Base-by-base conservation (phyloP, 2,888 invertebrate species). In the Mesochorus sp. region DNA sequence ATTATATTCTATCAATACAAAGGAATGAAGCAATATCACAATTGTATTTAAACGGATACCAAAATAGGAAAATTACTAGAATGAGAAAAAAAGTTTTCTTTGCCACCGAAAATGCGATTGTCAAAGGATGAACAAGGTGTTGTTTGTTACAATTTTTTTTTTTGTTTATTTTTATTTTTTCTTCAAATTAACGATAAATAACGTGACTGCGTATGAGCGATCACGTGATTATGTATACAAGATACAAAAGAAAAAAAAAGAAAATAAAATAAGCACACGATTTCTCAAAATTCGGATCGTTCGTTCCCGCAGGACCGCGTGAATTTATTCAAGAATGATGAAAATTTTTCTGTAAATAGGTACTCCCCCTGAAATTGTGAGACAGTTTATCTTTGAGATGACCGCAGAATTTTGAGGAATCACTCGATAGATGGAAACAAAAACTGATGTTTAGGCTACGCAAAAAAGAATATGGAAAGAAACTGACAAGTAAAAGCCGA, bases 321-420 rank as follows among this genome's bases (percentile, higher is more conserved):
- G 75, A 67, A 47, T 10, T 64, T 70, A 42, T 59, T 55, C 47
- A 24, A 61, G 55, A 59, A 71, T 44, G 47, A 75, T 73, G 71
- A 70, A 76, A n/a, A n/a, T n/a, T n/a, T 79, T 80, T 55, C 81
- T 82, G 82, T 82, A 81, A 81, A 82, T 82, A 82, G 81, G 81
- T 82, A 82, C 82, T 81, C 68, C 80, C n/a, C 67, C 80, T 64
- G 75, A 82, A 79, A 80, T 73, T 79, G 75, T 79, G 78, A 79
- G 55, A 79, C 44, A 39, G 78, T 79, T 79, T 71, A 74, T 74
- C 68, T 78, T 66, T 55, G 42, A 62, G 24, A 51, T n/a, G n/a
- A 71, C 8, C 59, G 21, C n/a, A 61, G 68, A 66, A 21, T 42
- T 51, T 76, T 28, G 64, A 37, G 39, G 28, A 66, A 42, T 74